Percentiles rank a stretch among this genome's conserved stretches.
Evolutionary conservation across 1,140 invertebrate genomes (phyloP).

Genomic region (Drosophila parabipectinata): DNA sequence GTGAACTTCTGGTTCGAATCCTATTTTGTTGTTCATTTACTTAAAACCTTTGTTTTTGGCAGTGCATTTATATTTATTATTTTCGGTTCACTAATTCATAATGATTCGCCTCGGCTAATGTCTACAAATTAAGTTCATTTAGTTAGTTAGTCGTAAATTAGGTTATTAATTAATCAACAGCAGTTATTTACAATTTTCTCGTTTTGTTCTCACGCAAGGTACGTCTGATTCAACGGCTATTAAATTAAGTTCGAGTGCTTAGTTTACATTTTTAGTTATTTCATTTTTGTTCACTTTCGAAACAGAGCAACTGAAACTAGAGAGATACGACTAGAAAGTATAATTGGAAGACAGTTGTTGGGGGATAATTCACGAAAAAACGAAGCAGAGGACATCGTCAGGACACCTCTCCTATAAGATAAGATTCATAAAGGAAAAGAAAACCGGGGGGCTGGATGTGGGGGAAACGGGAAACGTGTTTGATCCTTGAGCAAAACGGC

Average conservation of each 20-base stretch:
- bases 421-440: background rate
- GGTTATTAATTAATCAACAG: conserved; percentile 77
- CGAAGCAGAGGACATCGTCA: conserved; percentile 1
- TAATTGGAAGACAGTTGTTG: conserved; percentile 81
- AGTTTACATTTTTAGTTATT: conserved; percentile 38
- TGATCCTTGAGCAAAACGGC: conserved; percentile 71
- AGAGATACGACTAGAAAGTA: conserved; percentile 58
- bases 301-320: conserved; percentile 56
- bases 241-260: conserved; percentile 45
- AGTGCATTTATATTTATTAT: conserved; percentile 83
- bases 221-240: conserved; percentile 72
- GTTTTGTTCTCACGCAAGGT: conserved; percentile 73
- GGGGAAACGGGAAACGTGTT: conserved; percentile 33
- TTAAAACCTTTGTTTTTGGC: conserved; percentile 83
- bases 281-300: conserved; percentile 19
- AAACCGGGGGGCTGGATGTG: background rate
- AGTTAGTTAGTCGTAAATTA: conserved; percentile 61
- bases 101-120: conserved; percentile 61
- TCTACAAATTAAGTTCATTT: conserved; percentile 69
- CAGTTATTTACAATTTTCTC: conserved; percentile 70
- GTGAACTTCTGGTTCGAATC: conserved; percentile 29
- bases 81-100: conserved; percentile 68
- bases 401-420: conserved; percentile 7
- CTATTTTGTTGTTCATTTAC: conserved; percentile 62
- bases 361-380: conserved; percentile 58